phyloP scores from a whole-genome alignment of 2,797 vertebrate genomes.

The Phrynocephalus vlangalii region DNA sequence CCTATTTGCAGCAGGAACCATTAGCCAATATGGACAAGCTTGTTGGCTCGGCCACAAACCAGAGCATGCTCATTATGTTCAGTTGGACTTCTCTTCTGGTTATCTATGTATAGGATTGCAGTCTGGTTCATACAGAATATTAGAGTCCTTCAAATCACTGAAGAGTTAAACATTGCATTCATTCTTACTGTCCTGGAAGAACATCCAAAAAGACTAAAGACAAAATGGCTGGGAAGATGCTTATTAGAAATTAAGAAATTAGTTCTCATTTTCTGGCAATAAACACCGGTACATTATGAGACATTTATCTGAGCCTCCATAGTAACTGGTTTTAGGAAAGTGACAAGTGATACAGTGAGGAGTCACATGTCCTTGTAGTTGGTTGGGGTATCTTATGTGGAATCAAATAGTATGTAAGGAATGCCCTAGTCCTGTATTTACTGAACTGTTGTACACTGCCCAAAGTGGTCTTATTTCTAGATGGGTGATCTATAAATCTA shows the following conservation, averaged over 20 bases:
- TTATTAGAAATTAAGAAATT: too few relatives aligned
- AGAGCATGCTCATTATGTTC: not conserved
- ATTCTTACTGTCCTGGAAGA: slow-evolving; percentile 41
- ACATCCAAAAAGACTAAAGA: slow-evolving; percentile 59
- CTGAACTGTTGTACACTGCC: not conserved
- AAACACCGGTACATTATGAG: not conserved
- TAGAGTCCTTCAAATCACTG: slow-evolving; percentile 50
- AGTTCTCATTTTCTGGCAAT: not conserved
- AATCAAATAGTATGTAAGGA: not conserved
- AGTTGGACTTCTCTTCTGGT: not conserved
- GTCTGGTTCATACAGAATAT: slow-evolving; percentile 52
- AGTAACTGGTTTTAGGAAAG: not conserved
- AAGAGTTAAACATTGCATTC: slow-evolving; percentile 45
- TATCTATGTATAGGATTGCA: not conserved
- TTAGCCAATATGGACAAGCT: not conserved
- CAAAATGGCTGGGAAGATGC: slow-evolving; percentile 35
- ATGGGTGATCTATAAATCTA: too few relatives aligned
- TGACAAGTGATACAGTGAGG: not conserved
- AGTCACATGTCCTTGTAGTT: not conserved
- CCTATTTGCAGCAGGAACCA: not conserved
- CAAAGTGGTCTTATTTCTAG: too few relatives aligned
- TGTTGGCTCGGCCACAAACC: not conserved
- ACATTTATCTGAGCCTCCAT: not conserved
- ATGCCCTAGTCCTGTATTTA: not conserved
- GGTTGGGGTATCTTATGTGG: not conserved